These are phyloP conservation scores for Rhinopomastus cyanomelas DNA, from an alignment of 2,113 vertebrate genomes.

Conservation along the genomic window DNA sequence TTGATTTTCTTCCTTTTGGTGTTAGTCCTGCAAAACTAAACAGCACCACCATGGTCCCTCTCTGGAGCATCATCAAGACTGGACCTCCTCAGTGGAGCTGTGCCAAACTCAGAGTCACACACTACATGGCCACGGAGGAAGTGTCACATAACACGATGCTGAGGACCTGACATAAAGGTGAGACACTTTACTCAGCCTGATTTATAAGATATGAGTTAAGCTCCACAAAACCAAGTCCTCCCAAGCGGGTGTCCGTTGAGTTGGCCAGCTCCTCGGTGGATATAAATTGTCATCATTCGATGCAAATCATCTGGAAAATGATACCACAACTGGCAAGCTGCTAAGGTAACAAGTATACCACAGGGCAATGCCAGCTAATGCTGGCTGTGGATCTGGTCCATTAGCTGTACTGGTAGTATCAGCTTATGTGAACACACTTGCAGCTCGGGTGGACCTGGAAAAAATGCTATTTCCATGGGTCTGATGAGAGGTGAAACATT, in stretches of 20 bases:
- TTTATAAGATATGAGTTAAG: not conserved
- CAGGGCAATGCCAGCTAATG: conserved; percentile 35
- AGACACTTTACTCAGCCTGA: not conserved
- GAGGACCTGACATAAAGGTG: not conserved
- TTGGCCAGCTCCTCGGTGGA: conserved; percentile 4
- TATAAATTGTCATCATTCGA: conserved; percentile 14
- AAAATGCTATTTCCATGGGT: conserved; percentile 52
- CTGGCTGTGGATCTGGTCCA: conserved; percentile 11
- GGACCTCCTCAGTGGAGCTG: not conserved
- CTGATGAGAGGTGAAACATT: conserved; percentile 63
- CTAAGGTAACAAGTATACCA: conserved; percentile 40
- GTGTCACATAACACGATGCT: not conserved
- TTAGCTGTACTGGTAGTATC: conserved; percentile 53
- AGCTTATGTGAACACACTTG: conserved; percentile 55
- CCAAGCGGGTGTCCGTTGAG: not conserved
- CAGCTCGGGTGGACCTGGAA: conserved; percentile 52
- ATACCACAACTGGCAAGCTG: not conserved
- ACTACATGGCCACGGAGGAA: not conserved
- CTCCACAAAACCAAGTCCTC: not conserved
- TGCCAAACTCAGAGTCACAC: not conserved
- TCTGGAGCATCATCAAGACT: not conserved
- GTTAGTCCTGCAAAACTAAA: not conserved
- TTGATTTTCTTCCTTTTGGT: not conserved
- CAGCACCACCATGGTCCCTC: rapidly evolving
- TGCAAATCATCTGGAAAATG: conserved; percentile 48